Evolutionary conservation across 1,140 invertebrate genomes (phyloP).

Genomic region (Hylaeus volcanicus): DNA sequence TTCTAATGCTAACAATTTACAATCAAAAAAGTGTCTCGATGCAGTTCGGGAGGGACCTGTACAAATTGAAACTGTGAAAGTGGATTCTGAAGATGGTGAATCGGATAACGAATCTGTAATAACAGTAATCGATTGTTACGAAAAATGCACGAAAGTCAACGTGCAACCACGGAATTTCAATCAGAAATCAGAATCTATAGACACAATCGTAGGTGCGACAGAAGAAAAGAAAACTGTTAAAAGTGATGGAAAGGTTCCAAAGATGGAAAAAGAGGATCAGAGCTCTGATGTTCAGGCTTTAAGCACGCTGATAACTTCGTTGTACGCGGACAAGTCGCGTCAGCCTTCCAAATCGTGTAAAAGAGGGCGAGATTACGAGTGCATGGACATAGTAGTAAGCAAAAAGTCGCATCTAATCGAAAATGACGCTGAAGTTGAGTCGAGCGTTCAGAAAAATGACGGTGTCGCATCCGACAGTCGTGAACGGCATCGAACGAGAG

Average conservation of each 20-base stretch:
- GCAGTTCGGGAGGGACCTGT: background rate
- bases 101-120: constrained; percentile 46
- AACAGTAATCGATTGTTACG: constrained; percentile 29
- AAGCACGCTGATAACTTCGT: background rate
- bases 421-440: background rate
- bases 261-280: background rate
- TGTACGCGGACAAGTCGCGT: background rate
- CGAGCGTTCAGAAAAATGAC: background rate
- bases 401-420: constrained; percentile 47
- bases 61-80: background rate
- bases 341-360: constrained; percentile 21
- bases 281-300: too few relatives aligned
- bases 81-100: constrained; percentile 15
- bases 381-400: background rate
- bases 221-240: background rate
- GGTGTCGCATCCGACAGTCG: constrained; percentile 28
- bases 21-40: background rate
- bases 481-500: constrained; percentile 31
- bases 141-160: background rate
- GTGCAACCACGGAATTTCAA: background rate
- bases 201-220: background rate
- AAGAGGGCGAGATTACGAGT: constrained; percentile 33
- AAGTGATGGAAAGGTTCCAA: background rate
- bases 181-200: background rate
- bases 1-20: background rate